Evolutionary conservation across 35 echinoderm and acorn worm genomes (phyloP).

Genomic region (Ophioderma brevispina): DNA sequence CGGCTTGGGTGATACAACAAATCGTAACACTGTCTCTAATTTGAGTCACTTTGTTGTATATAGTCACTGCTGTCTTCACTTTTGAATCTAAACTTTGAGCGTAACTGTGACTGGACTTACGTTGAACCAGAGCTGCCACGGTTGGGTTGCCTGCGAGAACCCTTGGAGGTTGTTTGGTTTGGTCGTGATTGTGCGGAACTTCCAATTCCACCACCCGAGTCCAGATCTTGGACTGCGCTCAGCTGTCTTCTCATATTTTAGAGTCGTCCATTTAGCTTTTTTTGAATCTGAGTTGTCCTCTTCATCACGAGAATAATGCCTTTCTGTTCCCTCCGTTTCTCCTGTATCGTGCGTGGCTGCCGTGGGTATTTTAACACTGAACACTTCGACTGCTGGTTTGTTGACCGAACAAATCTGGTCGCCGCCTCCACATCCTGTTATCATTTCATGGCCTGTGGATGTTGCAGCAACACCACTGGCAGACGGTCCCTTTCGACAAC

Average conservation of each 20-base stretch:
- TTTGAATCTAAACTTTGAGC: constrained; percentile 33
- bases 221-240: not conserved
- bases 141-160: constrained; percentile 5
- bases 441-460: too few species aligned
- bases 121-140: constrained; percentile 39
- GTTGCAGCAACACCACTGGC: not conserved
- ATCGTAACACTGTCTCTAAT: constrained; percentile 90
- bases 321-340: too few species aligned
- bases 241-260: not conserved
- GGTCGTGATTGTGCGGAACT: constrained; percentile 3
- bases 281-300: constrained; percentile 8
- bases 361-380: constrained; percentile 83
- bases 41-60: too few species aligned
- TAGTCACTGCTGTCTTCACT: constrained; percentile 11
- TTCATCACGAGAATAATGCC: not conserved
- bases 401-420: constrained; percentile 46
- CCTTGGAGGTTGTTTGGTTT: constrained; percentile 23
- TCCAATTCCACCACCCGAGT: not conserved
- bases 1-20: constrained; percentile 89
- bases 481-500: too few species aligned
- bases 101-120: too few species aligned
- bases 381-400: constrained; percentile 68
- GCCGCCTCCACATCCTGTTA: not conserved
- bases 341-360: constrained; percentile 30
- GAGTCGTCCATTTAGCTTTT: constrained; percentile 5